Evolutionary conservation across 2,888 invertebrate species (phyloP).

Genomic region (Hofmannophila pseudospretella): DNA sequence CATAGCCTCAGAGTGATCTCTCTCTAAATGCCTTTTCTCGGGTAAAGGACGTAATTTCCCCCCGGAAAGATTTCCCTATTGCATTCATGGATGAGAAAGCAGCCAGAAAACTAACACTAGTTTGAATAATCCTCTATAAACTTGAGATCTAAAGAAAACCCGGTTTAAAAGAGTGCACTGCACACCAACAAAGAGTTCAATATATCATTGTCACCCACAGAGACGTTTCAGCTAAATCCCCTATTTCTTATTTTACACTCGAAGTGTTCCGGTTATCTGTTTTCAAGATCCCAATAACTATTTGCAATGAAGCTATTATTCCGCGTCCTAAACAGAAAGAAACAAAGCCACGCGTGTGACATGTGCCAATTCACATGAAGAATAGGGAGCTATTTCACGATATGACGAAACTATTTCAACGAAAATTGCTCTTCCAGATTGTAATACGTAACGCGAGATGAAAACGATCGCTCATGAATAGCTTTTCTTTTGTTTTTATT

Average conservation of each 20-base stretch:
- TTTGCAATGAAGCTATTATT: constrained; percentile 24
- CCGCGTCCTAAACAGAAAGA: constrained; percentile 15
- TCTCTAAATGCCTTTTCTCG: constrained; percentile 34
- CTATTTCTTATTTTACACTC: constrained; percentile 11
- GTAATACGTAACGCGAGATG: background rate
- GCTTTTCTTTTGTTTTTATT: no score
- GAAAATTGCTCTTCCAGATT: constrained; percentile 17
- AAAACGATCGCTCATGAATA: no score
- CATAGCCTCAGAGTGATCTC: constrained; percentile 24
- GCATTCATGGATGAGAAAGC: constrained; percentile 38
- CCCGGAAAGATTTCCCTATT: constrained; percentile 41
- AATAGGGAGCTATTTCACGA: constrained; percentile 22
- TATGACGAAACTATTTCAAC: constrained; percentile 21
- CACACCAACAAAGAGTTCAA: background rate
- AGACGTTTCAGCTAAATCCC: background rate
- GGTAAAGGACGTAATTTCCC: constrained; percentile 40
- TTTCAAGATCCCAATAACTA: constrained; percentile 20
- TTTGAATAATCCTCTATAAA: background rate
- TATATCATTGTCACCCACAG: background rate
- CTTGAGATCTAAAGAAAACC: no score
- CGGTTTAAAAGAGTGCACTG: background rate
- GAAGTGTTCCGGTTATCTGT: constrained; percentile 19
- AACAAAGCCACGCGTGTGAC: constrained; percentile 23
- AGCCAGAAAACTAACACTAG: constrained; percentile 19
- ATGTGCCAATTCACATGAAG: constrained; percentile 28